Base-by-base conservation (phyloP, 92 coral and sea anemone species). In the Phenganax stokvisi region DNA sequence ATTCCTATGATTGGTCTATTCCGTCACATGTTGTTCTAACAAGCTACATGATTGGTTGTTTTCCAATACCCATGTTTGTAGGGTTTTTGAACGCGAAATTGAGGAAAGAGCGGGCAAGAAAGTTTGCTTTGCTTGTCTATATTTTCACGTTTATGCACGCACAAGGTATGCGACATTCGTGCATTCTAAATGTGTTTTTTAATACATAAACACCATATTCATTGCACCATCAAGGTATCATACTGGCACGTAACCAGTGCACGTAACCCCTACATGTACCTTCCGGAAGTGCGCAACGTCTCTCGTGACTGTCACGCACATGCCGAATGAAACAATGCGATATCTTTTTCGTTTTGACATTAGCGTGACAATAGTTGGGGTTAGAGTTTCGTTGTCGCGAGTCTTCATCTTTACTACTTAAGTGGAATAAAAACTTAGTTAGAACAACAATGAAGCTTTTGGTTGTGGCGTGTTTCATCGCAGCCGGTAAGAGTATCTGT, bases 1-100 rank as follows among this genome's bases (percentile, higher is more conserved):
- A 9, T 69, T 56, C 29, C 68, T 90, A 12, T 90, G 88, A 92
- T 96, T 79, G 83, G 83, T n/a, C n/a, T 31, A 16, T 52, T 29
- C 9, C 20, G 37, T 79, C 57, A 51, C 60, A 44, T 79, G 61
- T 4, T 8, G 8, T 54, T 62, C n/a, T 52, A 63, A 44, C 74
- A 37, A 44, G 62, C 30, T 2, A 51, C 12, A 37, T 65, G 83
- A 79, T 79, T 79, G 83, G 83, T 64, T 47, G 7, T 52, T n/a
- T 28, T 28, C 52, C 1, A 5, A 5, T 63, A 15, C 28, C 58
- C 10, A 70, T 12, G 13, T 0, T 47, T 64, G 58, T 52, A 27
- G 60, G 55, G 15, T 8, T 56, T 79, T 79, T 79, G 74, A 79
- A 79, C 72, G 83, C 12, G 73, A 64, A 64, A 29, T 67, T 67